phyloP scores from a whole-genome alignment of 2,113 vertebrate species.

The Oncorhynchus keta region DNA sequence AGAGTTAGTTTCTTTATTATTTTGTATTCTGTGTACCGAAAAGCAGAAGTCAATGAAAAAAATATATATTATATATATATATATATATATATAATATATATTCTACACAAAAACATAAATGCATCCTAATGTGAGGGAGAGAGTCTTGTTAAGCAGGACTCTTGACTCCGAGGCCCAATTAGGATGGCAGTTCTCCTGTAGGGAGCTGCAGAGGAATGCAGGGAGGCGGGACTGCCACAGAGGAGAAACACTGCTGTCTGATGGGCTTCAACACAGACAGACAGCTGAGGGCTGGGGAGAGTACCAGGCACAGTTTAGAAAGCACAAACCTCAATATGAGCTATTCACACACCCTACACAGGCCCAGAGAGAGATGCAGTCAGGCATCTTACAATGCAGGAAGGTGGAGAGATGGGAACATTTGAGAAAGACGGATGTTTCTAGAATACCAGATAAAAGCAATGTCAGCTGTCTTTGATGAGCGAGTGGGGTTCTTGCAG shows the following conservation, averaged over 20 bases:
- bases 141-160: slow-evolving; percentile 57
- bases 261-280: slow-evolving; percentile 56
- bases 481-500: too few species aligned
- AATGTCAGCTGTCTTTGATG: too few species aligned
- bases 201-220: slow-evolving; percentile 37
- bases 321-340: slow-evolving; percentile 62
- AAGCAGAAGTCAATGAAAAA: neutral
- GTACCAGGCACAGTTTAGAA: slow-evolving; percentile 72
- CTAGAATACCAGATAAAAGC: too few species aligned
- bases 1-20: neutral
- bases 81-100: too few species aligned
- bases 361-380: slow-evolving; percentile 53
- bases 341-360: slow-evolving; percentile 71
- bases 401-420: neutral
- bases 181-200: slow-evolving; percentile 54
- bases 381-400: slow-evolving; percentile 66
- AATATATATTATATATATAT: too few species aligned
- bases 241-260: slow-evolving; percentile 55
- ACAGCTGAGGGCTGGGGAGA: neutral
- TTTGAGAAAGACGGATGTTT: too few species aligned
- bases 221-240: slow-evolving; percentile 51
- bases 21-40: neutral
- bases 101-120: neutral
- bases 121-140: slow-evolving; percentile 25
- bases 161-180: slow-evolving; percentile 67